Evolutionary conservation across 2,888 invertebrate species (phyloP).

Genomic region (Smittia aterrima): DNA sequence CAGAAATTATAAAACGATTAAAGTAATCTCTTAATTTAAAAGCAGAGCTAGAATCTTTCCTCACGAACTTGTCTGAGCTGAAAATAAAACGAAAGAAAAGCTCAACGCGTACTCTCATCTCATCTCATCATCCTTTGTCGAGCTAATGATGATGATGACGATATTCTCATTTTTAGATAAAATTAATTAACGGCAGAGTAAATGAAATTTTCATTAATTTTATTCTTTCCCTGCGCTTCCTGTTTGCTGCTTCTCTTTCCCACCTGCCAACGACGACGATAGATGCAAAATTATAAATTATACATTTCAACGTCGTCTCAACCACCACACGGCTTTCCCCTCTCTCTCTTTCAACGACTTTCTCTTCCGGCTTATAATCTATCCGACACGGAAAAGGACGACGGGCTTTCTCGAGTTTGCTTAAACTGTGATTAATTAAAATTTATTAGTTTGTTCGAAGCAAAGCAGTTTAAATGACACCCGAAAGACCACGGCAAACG

Average conservation of each 20-base stretch:
- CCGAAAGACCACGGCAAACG: neutral
- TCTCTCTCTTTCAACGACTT: neutral
- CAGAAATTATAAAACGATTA: no score
- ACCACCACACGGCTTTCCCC: neutral
- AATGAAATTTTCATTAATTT: conserved; percentile 41
- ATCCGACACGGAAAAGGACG: neutral
- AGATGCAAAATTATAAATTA: conserved; percentile 7
- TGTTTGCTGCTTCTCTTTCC: conserved; percentile 3
- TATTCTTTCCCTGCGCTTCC: conserved; percentile 31
- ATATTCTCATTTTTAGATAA: conserved; percentile 35
- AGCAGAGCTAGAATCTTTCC: no score
- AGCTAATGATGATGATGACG: conserved; percentile 33
- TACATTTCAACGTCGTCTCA: conserved; percentile 11
- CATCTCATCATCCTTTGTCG: neutral
- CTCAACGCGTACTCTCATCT: no score
- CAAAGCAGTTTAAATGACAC: neutral
- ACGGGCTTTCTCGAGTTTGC: neutral
- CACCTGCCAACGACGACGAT: neutral
- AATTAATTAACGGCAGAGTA: conserved; percentile 40
- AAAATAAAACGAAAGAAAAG: no score
- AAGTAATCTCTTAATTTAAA: no score
- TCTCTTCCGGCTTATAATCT: neutral
- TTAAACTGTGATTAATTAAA: conserved; percentile 25
- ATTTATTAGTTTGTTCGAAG: conserved; percentile 15
- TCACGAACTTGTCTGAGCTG: no score